A percentile compares a stretch with the other conserved stretches of the same genome.
Evolutionary conservation across 2,888 invertebrate species (phyloP).

Genomic region (Clivina fossor): DNA sequence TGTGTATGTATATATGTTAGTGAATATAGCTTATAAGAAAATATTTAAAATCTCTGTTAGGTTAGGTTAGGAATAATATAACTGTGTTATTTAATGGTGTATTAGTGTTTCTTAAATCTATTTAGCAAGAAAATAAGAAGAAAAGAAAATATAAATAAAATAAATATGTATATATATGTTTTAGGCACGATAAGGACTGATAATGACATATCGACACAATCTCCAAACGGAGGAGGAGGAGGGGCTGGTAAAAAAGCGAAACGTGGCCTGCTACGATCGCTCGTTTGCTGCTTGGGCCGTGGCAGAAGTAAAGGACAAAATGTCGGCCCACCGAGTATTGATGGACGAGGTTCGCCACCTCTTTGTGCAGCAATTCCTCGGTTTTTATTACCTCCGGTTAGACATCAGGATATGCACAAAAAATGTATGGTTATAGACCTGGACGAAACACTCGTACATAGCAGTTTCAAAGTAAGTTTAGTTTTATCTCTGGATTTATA

Average conservation of each 20-base stretch:
- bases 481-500: no score
- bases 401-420: constrained; percentile 93
- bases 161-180: no score
- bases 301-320: constrained; percentile 46
- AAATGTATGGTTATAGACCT: constrained; percentile 99
- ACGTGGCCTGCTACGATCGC: constrained; percentile 77
- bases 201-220: constrained; percentile 51
- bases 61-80: no score
- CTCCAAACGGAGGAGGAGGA: constrained; percentile 51
- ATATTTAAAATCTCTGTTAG: no score
- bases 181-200: constrained; percentile 45
- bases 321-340: constrained; percentile 56
- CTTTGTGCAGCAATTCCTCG: constrained; percentile 68
- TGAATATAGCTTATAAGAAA: no score
- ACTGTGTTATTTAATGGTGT: no score
- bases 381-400: constrained; percentile 84
- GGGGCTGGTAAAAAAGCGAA: constrained; percentile 59
- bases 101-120: no score
- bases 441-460: constrained; percentile 99
- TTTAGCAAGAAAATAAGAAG: no score
- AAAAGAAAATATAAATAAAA: no score
- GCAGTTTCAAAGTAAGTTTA: constrained; percentile 99
- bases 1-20: no score
- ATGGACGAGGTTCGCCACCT: constrained; percentile 47
- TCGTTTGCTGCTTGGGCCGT: constrained; percentile 79